A percentile compares a stretch with the other conserved stretches of the same genome.
Evolutionary conservation across 1,140 invertebrate genomes (phyloP).

Genomic region (Drosophila fuyamai): DNA sequence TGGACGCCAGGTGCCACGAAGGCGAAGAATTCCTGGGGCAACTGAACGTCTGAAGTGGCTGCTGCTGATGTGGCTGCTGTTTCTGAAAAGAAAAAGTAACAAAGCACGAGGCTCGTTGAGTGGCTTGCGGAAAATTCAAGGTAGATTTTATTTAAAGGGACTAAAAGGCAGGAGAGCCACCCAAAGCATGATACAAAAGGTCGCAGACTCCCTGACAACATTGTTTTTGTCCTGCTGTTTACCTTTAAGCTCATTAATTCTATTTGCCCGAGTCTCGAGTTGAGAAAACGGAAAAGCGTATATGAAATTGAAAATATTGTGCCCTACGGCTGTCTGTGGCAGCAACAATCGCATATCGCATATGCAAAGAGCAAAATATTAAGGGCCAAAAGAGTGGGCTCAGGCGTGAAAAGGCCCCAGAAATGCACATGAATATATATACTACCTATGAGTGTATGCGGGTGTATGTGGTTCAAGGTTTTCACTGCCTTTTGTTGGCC

Average conservation of each 20-base stretch:
- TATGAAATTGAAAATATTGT: conserved; percentile 37
- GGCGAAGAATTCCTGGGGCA: conserved; percentile 2
- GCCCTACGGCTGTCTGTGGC: not conserved
- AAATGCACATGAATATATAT: not conserved
- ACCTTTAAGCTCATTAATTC: conserved; percentile 64
- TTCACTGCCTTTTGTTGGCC: conserved; percentile 9
- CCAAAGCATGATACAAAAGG: not conserved
- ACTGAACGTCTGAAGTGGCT: conserved; percentile 18
- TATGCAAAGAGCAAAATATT: conserved; percentile 9
- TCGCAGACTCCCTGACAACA: not conserved
- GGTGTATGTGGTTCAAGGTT: conserved; percentile 59
- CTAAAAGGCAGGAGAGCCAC: conserved; percentile 1
- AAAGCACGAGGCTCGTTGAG: conserved; percentile 5
- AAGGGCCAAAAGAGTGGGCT: conserved; percentile 1
- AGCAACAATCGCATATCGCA: not conserved
- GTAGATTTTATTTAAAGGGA: conserved; percentile 9
- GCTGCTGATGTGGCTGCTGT: conserved; percentile 6
- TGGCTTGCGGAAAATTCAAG: conserved; percentile 8
- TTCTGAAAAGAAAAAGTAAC: conserved; percentile 26
- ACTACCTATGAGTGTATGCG: not conserved
- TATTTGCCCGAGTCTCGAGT: conserved; percentile 59
- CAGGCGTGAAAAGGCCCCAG: conserved; percentile 1
- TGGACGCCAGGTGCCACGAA: conserved; percentile 9
- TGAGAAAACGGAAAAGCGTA: conserved; percentile 9
- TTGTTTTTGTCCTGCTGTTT: conserved; percentile 50